These are phyloP conservation scores for Hirtodrosophila cameraria DNA, from an alignment of 2,888 invertebrate genomes.

Conservation along the genomic window DNA sequence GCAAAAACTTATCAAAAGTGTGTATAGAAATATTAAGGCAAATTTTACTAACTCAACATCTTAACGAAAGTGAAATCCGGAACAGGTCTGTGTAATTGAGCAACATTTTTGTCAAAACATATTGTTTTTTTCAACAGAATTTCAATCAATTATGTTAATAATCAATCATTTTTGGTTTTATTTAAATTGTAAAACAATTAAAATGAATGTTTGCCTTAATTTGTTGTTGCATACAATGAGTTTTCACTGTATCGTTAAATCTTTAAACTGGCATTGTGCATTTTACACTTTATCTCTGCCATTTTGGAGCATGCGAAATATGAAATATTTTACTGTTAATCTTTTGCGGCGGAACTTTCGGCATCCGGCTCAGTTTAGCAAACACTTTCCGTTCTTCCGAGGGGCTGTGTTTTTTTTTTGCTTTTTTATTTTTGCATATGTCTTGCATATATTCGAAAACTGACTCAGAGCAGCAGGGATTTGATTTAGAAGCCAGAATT, in stretches of 20 bases:
- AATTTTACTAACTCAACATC: too few relatives aligned
- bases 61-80: too few relatives aligned
- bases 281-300: slow-evolving; percentile 58
- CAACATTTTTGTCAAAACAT: too few relatives aligned
- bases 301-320: slow-evolving; percentile 61
- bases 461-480: slow-evolving; percentile 3
- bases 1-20: too few relatives aligned
- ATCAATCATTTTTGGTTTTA: too few relatives aligned
- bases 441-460: slow-evolving; percentile 47
- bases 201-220: neutral
- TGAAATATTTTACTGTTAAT: slow-evolving; percentile 68
- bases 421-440: slow-evolving; percentile 63
- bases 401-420: too few relatives aligned
- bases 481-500: slow-evolving; percentile 10
- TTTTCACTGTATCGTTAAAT: slow-evolving; percentile 43
- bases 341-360: slow-evolving; percentile 64
- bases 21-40: too few relatives aligned
- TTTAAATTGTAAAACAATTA: too few relatives aligned
- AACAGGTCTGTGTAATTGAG: too few relatives aligned
- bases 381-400: slow-evolving; percentile 63
- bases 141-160: too few relatives aligned
- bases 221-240: neutral
- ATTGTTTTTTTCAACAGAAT: too few relatives aligned
- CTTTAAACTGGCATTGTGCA: slow-evolving; percentile 48
- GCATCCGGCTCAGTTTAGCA: slow-evolving; percentile 72